Evolutionary conservation across 1,140 invertebrate species (phyloP).

Genomic region (Penaeus japonicus): DNA sequence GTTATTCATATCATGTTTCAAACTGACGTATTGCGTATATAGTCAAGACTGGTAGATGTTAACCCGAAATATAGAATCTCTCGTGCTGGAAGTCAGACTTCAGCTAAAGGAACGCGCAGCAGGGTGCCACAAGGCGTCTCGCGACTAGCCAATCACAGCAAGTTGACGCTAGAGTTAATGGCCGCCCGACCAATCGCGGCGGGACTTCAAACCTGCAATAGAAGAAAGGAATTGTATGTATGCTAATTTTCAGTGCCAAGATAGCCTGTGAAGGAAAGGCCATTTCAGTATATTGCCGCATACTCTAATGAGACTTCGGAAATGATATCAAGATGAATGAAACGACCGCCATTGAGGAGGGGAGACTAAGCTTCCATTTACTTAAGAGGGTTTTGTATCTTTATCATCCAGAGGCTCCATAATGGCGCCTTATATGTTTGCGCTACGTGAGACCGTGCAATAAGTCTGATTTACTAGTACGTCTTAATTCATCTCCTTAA

Average conservation of each 20-base stretch:
- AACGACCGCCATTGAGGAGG: neutral
- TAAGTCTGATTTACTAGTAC: too few relatives aligned
- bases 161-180: neutral
- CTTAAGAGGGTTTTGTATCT: too few relatives aligned
- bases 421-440: too few relatives aligned
- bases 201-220: constrained; percentile 36
- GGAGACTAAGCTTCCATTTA: neutral
- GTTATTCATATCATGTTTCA: neutral
- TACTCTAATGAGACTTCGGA: constrained; percentile 27
- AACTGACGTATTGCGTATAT: neutral
- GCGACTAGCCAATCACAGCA: constrained; percentile 15
- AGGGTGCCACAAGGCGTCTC: constrained; percentile 33
- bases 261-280: constrained; percentile 42
- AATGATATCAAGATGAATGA: constrained; percentile 32
- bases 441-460: too few relatives aligned
- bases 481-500: too few relatives aligned
- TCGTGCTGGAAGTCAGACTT: neutral
- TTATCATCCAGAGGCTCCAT: too few relatives aligned
- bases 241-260: constrained; percentile 49
- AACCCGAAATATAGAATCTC: too few relatives aligned
- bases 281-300: constrained; percentile 24
- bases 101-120: constrained; percentile 1
- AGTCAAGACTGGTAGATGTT: too few relatives aligned
- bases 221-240: constrained; percentile 50
- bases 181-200: neutral